These are phyloP conservation scores for Phanerotoma sp. DNA, from an alignment of 2,888 invertebrate genomes.

Conservation along the genomic window DNA sequence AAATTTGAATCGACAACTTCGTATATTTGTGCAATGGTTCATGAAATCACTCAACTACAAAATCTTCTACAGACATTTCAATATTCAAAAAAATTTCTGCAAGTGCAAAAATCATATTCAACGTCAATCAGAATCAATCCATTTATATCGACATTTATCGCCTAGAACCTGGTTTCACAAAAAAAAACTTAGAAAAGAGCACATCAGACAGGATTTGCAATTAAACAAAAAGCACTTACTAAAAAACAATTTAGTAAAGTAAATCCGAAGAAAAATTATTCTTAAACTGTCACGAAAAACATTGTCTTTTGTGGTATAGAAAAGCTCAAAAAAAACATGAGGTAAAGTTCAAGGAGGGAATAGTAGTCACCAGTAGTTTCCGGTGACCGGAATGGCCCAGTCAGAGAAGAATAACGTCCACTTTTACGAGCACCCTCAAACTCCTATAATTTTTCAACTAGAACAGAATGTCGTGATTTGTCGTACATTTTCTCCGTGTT, in stretches of 20 bases:
- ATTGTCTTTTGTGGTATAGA: background rate
- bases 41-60: no score
- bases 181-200: no score
- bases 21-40: no score
- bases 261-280: background rate
- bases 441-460: background rate
- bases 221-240: no score
- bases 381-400: slow-evolving; percentile 5
- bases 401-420: background rate
- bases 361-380: slow-evolving; percentile 2
- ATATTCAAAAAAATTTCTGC: no score
- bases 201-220: no score
- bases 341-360: background rate
- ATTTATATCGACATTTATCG: no score
- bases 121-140: no score
- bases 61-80: no score
- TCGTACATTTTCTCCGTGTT: background rate
- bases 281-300: background rate
- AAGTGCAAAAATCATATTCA: no score
- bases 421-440: background rate
- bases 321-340: background rate
- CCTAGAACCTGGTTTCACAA: no score
- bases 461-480: background rate
- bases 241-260: background rate
- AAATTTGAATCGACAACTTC: no score